Conservation (phyloP, 37 sponge, comb jelly and placozoan genomes). For the Cladorhizidae sp. region DNA sequence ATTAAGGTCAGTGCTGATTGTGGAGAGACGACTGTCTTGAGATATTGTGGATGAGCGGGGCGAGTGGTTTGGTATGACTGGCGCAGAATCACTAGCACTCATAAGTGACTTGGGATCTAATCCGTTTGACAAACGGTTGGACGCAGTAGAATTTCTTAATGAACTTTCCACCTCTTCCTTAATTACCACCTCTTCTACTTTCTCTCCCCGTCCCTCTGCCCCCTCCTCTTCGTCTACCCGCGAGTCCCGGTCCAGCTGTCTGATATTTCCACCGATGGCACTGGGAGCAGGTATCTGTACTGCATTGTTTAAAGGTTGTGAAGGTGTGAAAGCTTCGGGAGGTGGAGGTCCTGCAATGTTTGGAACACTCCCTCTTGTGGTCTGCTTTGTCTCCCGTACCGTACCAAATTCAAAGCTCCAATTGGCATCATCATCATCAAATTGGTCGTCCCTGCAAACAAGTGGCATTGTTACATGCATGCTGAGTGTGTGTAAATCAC, state of each 20-base stretch:
- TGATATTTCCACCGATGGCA: too few species aligned
- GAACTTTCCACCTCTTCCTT: neutral
- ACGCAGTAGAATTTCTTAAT: neutral
- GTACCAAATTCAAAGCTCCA: slow-evolving; percentile 50
- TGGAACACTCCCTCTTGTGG: neutral
- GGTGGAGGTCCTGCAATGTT: too few species aligned
- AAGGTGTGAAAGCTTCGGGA: too few species aligned
- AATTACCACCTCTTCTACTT: neutral
- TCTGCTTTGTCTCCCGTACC: slow-evolving; percentile 9
- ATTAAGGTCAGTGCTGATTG: neutral
- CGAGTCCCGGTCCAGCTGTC: too few species aligned
- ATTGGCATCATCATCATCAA: slow-evolving; percentile 7
- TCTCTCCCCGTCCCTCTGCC: neutral
- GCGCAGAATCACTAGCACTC: neutral
- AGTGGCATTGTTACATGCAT: too few species aligned
- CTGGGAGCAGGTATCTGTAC: too few species aligned
- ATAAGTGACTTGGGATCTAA: neutral
- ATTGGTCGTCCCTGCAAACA: neutral
- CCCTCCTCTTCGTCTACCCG: too few species aligned
- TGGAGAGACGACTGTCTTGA: neutral
- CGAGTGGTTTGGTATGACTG: neutral
- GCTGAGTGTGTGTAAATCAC: neutral
- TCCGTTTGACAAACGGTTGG: slow-evolving; percentile 6
- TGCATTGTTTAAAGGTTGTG: too few species aligned
- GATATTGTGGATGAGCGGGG: neutral